Evolutionary conservation across 2,113 vertebrate species (phyloP), one percentile per base, ranked within the genome.

Genomic region (Micronisus gabar): DNA sequence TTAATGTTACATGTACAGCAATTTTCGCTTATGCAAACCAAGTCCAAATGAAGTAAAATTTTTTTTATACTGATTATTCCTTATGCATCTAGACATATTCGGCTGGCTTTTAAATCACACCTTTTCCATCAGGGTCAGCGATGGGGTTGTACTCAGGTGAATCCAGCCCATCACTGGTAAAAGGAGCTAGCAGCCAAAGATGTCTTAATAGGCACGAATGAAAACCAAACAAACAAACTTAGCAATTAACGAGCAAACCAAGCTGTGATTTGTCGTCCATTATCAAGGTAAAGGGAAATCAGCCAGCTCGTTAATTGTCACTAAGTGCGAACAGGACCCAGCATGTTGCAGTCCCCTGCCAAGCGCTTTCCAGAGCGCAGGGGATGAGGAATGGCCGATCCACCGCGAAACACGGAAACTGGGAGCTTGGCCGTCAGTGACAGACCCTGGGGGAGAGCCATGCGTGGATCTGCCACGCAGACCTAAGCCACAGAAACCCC

Each of bases 331-430:
- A 40, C 45, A 15, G 70, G 25, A 65, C 36, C 13, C 56, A 26
- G 15, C 32, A 13, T 1, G 34, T 7, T 14, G 74, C 17, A 0
- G 36, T 34, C 36, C n/a, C 47, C n/a, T 50, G 41, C 52, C 32
- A 45, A 50, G n/a, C 67, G 43, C 40, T 55, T 48, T 19, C 70
- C 38, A 32, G 40, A 19, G 79, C 25, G 1, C 18, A 5, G 73
- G 8, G 9, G 13, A 43, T 2, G 27, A 20, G 52, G 73, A 48
- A 56, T 2, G 16, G 36, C 53, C 4, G 5, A 30, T 62, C 20
- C 17, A 0, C 79, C 48, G 2, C 0, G 12, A 14, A 41, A 45
- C 36, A 23, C 0, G 9, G 73, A 18, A 50, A 27, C 21, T 0
- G 15, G 71, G 38, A 29, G 13, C 75, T 10, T 15, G 48, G 13